Base-by-base conservation (phyloP, 1,140 invertebrate genomes). In the Drosophila asahinai region DNA sequence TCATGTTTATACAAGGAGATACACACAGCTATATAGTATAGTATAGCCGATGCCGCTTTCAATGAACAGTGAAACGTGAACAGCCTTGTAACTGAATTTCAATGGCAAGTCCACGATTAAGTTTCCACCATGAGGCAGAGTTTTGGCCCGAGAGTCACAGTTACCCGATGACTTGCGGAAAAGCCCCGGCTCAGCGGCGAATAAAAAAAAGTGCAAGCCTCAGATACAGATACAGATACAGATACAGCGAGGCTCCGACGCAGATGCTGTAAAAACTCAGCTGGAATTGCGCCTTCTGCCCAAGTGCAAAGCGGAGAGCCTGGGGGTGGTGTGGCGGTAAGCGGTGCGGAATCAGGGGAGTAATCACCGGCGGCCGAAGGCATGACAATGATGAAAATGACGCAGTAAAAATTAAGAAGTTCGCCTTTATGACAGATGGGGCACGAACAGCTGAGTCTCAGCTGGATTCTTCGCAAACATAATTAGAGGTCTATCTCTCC, bases 61-160 rank as follows among this genome's bases (percentile, higher is more conserved):
- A 87, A 86, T 87, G 82, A 83, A 81, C 65, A 65, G 63, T 65
- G 74, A 79, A 83, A 83, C 84, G 84, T 91, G 77, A 70, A 61
- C 78, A 91, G 91, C 91, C 91, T 92, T 92, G 91, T 91, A 92
- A 92, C 79, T 92, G 78, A 84, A 90, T 90, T 92, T 92, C 91
- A 92, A 92, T 92, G 91, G 91, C 91, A 92, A 86, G 86, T 84
- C 86, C 91, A 92, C 83, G 91, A 75, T 83, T 91, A 86, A 79
- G 79, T 89, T 87, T 87, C 75, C 84, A 77, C 75, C 58, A 77
- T 40, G 47, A 45, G 38, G 75, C 81, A 52, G 83, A 89, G 84
- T 71, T 87, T 55, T 73, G 36, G 74, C 70, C 74, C 63, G 57
- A 45, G 78, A 76, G 79, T 71, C 81, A 89, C 83, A 91, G 86